Evolutionary conservation across 2,797 vertebrate species (phyloP), one percentile per base, ranked within the genome.

Genomic region (Scolopax bukidnonensis): DNA sequence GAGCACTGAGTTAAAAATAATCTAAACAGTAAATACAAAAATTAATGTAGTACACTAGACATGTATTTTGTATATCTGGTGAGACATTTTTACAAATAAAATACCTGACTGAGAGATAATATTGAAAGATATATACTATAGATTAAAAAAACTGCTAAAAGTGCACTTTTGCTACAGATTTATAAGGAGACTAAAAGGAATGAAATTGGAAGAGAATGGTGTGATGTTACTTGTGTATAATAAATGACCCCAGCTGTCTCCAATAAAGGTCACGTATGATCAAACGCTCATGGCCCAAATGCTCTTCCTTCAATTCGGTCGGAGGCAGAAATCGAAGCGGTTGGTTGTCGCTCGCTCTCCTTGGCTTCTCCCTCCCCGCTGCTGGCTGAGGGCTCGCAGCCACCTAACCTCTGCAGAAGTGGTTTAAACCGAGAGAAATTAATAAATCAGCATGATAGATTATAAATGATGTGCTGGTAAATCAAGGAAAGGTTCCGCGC

Each of bases 131-230:
- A 95, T 97, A 95, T 97, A 77, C 96, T 97, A 96, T 89, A 97
- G 96, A 97, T 95, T 96, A 97, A 97, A 36, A 36, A 94, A 94
- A 45, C 94, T 93, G 88, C 89, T 96, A n/a, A 93, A 97, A 97
- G 95, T 97, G 96, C 96, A 97, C 95, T 97, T 98, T 98, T 97
- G 96, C 96, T 97, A 97, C 96, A 97, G 96, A 97, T 97, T 96
- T 97, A 93, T 96, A 97, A 96, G 95, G 96, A 96, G 95, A 96
- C 89, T 91, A 68, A 95, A 96, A 93, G 56, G 88, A 95, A 75
- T 90, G 63, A 91, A 93, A 79, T 96, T 61, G 87, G 94, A 96
- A 90, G 84, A 96, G 91, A 96, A 95, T 67, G 86, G 76, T 25
- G 80, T 85, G 89, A 86, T 95, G 83, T 94, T 86, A 83, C 93